These are phyloP conservation scores for Pachyuromys duprasi DNA, from an alignment of 2,797 vertebrate species.

Conservation along the genomic window DNA sequence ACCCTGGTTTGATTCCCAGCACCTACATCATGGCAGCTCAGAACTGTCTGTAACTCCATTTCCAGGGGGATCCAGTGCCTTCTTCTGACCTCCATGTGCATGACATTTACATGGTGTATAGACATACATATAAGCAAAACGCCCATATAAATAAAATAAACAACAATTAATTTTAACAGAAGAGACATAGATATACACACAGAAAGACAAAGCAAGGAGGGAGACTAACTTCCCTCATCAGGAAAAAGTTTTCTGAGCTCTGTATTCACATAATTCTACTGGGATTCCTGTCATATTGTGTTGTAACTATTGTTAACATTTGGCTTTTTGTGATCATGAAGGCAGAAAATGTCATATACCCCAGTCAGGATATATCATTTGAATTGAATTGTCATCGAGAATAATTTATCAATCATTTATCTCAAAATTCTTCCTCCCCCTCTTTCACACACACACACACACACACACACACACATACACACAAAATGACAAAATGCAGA, in stretches of 20 bases:
- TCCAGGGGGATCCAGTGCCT: neutral
- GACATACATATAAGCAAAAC: neutral
- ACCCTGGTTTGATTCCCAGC: neutral
- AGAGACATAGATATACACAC: neutral
- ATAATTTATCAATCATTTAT: neutral
- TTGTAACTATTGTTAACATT: neutral
- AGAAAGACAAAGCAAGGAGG: neutral
- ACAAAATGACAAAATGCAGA: neutral
- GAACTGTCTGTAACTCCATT: neutral
- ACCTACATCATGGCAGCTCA: neutral
- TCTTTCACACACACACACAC: neutral
- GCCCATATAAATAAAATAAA: neutral
- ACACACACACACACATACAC: no score
- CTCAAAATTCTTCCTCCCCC: neutral
- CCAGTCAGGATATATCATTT: constrained; percentile 7
- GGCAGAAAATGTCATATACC: neutral
- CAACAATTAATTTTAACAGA: neutral
- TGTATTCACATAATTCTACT: neutral
- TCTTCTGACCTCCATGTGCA: neutral
- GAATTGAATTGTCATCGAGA: constrained; percentile 31
- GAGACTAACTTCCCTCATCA: neutral
- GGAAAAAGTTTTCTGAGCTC: neutral
- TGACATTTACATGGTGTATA: neutral
- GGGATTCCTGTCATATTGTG: neutral
- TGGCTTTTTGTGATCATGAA: neutral